phyloP scores from a whole-genome alignment of 2,888 invertebrate species.

The Odontocerum albicorne region DNA sequence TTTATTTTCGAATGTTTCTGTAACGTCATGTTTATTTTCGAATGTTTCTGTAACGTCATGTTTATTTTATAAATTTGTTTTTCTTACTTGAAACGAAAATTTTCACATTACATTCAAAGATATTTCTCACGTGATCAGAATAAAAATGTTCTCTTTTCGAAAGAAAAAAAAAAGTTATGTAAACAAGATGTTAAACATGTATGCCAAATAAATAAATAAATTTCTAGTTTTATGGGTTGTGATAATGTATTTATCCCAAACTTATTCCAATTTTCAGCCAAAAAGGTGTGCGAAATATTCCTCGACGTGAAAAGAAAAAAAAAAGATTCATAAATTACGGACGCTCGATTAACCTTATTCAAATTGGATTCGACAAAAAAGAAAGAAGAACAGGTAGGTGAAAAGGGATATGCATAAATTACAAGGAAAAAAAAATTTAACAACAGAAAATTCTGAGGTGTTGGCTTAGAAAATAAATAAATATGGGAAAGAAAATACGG shows the following conservation, averaged over 20 bases:
- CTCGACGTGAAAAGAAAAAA: conserved; percentile 1
- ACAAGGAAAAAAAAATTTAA: neutral
- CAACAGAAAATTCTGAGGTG: neutral
- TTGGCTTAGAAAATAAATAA: neutral
- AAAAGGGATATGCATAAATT: neutral
- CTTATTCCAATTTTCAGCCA: neutral
- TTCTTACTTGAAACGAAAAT: no score
- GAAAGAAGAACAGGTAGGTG: neutral
- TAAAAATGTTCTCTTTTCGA: no score
- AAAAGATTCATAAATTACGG: conserved; percentile 4
- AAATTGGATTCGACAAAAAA: conserved; percentile 2
- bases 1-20: no score
- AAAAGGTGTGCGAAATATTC: conserved; percentile 1
- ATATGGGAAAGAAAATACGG: neutral
- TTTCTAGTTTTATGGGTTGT: neutral
- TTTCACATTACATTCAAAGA: no score
- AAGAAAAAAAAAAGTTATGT: no score
- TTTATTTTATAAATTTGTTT: no score
- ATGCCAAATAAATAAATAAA: no score
- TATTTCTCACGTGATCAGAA: no score
- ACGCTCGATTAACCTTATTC: conserved; percentile 11
- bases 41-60: no score
- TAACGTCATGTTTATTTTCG: no score
- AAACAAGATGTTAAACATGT: no score
- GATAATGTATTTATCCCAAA: neutral